These are phyloP conservation scores for Podarcis cretensis DNA, from an alignment of 2,113 vertebrate genomes.

Conservation along the genomic window DNA sequence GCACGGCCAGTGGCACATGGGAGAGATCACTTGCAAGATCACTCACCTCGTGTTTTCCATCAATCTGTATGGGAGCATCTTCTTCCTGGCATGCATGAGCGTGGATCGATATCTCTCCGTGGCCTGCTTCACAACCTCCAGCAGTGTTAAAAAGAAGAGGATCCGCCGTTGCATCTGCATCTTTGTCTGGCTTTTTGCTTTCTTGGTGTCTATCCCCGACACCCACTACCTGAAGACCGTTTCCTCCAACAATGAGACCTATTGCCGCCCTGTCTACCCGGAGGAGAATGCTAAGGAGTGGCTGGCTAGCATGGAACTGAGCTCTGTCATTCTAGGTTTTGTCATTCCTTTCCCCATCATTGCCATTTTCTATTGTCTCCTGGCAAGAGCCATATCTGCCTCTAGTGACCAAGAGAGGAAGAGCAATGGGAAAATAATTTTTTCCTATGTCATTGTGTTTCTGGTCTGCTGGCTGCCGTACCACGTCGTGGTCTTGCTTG, in stretches of 20 bases:
- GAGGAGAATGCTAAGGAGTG: constrained; percentile 82
- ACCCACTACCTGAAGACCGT: constrained; percentile 88
- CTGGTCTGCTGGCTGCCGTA: constrained; percentile 92
- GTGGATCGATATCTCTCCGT: constrained; percentile 91
- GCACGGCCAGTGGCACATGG: constrained; percentile 90
- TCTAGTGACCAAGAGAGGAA: constrained; percentile 83
- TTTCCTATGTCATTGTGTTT: constrained; percentile 89
- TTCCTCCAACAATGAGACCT: constrained; percentile 77
- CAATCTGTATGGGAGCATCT: constrained; percentile 93
- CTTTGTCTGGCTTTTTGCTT: constrained; percentile 88
- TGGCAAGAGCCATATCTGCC: constrained; percentile 77
- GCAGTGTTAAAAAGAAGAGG: constrained; percentile 75
- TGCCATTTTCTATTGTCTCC: constrained; percentile 83
- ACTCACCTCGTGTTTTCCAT: constrained; percentile 91
- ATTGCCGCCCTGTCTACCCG: constrained; percentile 86
- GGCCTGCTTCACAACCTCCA: constrained; percentile 69
- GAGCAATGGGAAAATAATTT: constrained; percentile 84
- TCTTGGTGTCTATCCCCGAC: constrained; percentile 84
- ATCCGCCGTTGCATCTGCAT: constrained; percentile 80
- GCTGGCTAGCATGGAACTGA: constrained; percentile 87
- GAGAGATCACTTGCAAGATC: constrained; percentile 86
- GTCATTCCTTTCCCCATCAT: constrained; percentile 87
- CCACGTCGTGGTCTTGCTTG: constrained; percentile 83
- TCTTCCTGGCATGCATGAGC: constrained; percentile 94
- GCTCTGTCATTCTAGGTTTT: constrained; percentile 87